These are phyloP conservation scores for Pedicia rivosa DNA, from an alignment of 2,888 invertebrate species.

Conservation along the genomic window DNA sequence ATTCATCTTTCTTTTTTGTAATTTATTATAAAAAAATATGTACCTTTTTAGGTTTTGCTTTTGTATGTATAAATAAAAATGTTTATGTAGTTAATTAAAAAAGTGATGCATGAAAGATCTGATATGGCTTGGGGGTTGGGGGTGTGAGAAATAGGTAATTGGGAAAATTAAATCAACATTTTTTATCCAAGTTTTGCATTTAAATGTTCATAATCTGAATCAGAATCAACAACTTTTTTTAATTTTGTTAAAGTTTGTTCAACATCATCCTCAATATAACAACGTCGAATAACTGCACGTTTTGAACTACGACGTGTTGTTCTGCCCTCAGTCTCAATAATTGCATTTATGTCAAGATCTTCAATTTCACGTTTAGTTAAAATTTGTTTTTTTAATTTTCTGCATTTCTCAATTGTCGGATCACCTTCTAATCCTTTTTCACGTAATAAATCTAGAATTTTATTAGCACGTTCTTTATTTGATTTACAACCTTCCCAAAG, in stretches of 20 bases:
- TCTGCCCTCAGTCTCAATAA: slow-evolving; percentile 5
- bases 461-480: slow-evolving; percentile 35
- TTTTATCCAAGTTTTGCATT: too few relatives aligned
- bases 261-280: not conserved
- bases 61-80: too few relatives aligned
- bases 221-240: slow-evolving; percentile 5
- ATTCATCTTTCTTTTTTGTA: too few relatives aligned
- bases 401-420: slow-evolving; percentile 34
- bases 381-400: slow-evolving; percentile 9
- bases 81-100: too few relatives aligned
- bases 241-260: slow-evolving; percentile 3
- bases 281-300: not conserved
- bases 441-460: slow-evolving; percentile 31
- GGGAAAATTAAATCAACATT: too few relatives aligned
- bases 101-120: too few relatives aligned
- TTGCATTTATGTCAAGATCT: slow-evolving; percentile 8
- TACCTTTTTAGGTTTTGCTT: too few relatives aligned
- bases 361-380: slow-evolving; percentile 8
- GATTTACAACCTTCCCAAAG: slow-evolving; percentile 37
- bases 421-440: slow-evolving; percentile 36
- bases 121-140: too few relatives aligned
- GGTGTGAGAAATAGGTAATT: too few relatives aligned
- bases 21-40: too few relatives aligned
- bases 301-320: not conserved
- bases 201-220: slow-evolving; percentile 3